These are phyloP conservation scores for Agonopterix arenella DNA, from an alignment of 2,888 invertebrate genomes.

Conservation along the genomic window DNA sequence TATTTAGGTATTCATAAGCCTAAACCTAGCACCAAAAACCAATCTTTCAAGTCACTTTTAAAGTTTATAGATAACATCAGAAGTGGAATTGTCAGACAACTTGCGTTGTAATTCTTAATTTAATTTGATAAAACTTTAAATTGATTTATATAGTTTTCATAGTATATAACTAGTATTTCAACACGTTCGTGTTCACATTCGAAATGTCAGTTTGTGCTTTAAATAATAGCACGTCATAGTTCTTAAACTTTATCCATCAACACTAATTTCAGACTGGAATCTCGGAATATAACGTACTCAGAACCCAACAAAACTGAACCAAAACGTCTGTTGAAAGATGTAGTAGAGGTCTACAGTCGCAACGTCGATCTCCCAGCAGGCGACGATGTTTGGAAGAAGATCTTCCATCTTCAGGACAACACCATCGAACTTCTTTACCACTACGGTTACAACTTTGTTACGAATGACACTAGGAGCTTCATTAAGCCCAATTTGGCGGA, in stretches of 20 bases:
- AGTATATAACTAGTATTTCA: too few relatives aligned
- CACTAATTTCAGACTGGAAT: slow-evolving; percentile 40
- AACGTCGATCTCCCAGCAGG: slow-evolving; percentile 72
- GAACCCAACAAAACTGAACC: slow-evolving; percentile 48
- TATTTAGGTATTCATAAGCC: too few relatives aligned
- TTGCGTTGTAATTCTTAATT: too few relatives aligned
- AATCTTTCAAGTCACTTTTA: too few relatives aligned
- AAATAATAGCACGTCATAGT: too few relatives aligned
- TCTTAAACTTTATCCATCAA: background rate
- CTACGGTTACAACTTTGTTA: slow-evolving; percentile 78
- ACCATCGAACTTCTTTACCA: slow-evolving; percentile 80
- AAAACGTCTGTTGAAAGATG: slow-evolving; percentile 51
- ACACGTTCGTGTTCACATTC: too few relatives aligned
- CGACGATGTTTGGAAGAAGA: slow-evolving; percentile 80
- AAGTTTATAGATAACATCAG: too few relatives aligned
- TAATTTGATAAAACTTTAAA: too few relatives aligned
- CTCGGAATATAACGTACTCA: slow-evolving; percentile 45
- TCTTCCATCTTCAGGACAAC: slow-evolving; percentile 78
- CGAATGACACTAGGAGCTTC: slow-evolving; percentile 80
- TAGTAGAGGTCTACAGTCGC: slow-evolving; percentile 80
- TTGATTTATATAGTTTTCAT: too few relatives aligned
- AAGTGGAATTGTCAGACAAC: too few relatives aligned
- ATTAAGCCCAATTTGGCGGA: slow-evolving; percentile 83
- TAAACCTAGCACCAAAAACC: too few relatives aligned
- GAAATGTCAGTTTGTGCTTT: too few relatives aligned